Percentiles rank a stretch among this genome's conserved stretches.
These are phyloP conservation scores for Protaetia brevitarsis DNA, from an alignment of 1,140 invertebrate species.

Conservation along the genomic window DNA sequence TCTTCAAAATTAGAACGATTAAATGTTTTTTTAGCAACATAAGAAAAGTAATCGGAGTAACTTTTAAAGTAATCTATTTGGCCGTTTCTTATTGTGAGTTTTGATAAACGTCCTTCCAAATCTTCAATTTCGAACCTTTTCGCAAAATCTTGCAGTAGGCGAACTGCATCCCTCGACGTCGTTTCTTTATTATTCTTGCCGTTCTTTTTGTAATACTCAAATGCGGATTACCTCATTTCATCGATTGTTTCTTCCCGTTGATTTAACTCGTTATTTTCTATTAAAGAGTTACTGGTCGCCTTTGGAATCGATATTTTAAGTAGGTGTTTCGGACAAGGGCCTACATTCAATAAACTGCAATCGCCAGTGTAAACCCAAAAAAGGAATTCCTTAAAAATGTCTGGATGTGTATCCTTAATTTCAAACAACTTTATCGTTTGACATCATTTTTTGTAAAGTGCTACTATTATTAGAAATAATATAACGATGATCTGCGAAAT, in stretches of 20 bases:
- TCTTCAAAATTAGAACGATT: conserved; percentile 50
- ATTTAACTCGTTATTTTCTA: conserved; percentile 40
- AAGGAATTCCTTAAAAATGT: conserved; percentile 64
- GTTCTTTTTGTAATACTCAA: conserved; percentile 53
- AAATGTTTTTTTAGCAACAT: conserved; percentile 30
- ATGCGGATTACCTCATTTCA: conserved; percentile 53
- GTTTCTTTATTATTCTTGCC: background rate
- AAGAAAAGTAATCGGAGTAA: conserved; percentile 33
- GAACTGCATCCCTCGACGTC: conserved; percentile 52
- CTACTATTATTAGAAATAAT: conserved; percentile 64
- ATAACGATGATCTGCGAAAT: conserved; percentile 65
- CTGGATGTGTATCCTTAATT: conserved; percentile 55
- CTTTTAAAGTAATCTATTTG: conserved; percentile 1
- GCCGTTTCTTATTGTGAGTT: conserved; percentile 37
- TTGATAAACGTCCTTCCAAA: conserved; percentile 53
- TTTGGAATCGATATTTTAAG: conserved; percentile 27
- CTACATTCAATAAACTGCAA: conserved; percentile 59
- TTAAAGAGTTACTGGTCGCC: background rate
- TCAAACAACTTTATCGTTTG: conserved; percentile 36
- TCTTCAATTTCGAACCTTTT: conserved; percentile 52
- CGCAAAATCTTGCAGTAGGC: conserved; percentile 57
- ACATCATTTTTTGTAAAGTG: conserved; percentile 48
- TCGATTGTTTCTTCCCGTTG: conserved; percentile 23
- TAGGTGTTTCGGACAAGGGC: conserved; percentile 47
- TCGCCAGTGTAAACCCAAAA: conserved; percentile 64